These are phyloP conservation scores for Helogale parvula DNA, from an alignment of 2,113 vertebrate species.

Conservation along the genomic window DNA sequence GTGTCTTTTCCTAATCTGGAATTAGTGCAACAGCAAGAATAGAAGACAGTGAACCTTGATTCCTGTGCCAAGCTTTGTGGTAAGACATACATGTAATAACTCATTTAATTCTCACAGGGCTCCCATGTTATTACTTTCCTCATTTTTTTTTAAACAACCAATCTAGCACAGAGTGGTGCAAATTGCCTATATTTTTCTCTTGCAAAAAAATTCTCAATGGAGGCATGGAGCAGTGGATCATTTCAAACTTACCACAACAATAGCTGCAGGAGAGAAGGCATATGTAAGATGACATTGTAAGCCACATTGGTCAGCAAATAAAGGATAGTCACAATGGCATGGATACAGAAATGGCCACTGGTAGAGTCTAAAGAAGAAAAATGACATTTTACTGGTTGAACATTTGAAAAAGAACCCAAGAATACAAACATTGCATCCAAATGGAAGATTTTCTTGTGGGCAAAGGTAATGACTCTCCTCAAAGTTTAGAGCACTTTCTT, in stretches of 20 bases:
- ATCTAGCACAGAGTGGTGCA: neutral
- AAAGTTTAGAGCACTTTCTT: neutral
- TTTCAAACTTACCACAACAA: conserved; percentile 88
- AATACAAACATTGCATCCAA: neutral
- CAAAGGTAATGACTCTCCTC: neutral
- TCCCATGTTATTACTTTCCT: neutral
- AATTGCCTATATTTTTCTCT: neutral
- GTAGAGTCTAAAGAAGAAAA: conserved; percentile 87
- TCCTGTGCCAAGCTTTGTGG: neutral
- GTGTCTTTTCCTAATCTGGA: neutral
- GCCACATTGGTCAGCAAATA: conserved; percentile 93
- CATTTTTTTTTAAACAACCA: neutral
- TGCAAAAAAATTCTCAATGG: neutral
- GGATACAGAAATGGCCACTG: conserved; percentile 89
- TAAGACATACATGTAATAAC: neutral
- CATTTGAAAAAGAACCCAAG: neutral
- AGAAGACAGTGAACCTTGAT: neutral
- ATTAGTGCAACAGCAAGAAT: neutral
- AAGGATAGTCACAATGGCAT: conserved; percentile 90
- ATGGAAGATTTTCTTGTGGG: neutral
- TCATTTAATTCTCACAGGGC: neutral
- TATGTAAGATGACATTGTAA: conserved; percentile 90
- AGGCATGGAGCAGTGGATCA: neutral
- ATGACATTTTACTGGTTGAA: neutral
- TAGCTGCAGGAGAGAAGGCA: conserved; percentile 88